Percentiles rank a stretch among this genome's conserved stretches.
These are phyloP conservation scores for Acanthoscelides obtectus DNA, from an alignment of 2,888 invertebrate genomes.

Conservation along the genomic window DNA sequence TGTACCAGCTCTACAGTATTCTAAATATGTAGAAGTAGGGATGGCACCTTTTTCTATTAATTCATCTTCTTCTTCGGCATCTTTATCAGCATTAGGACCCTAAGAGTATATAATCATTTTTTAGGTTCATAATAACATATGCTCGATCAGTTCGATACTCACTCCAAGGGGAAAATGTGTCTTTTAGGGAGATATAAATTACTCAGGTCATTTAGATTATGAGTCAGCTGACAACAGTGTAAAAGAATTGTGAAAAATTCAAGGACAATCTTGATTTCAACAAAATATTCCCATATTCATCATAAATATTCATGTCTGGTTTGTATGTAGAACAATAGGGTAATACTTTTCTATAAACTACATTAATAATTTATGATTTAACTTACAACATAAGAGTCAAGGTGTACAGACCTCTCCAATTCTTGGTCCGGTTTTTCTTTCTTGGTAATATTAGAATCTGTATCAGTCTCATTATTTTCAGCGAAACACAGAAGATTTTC, in stretches of 20 bases:
- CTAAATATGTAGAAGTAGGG: constrained; percentile 57
- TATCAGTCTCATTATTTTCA: background rate
- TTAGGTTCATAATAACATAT: background rate
- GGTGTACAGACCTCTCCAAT: background rate
- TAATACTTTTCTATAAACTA: background rate
- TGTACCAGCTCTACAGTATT: constrained; percentile 69
- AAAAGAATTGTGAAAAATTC: too few species aligned
- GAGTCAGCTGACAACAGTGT: too few species aligned
- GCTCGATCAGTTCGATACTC: too few species aligned
- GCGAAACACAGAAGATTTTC: background rate
- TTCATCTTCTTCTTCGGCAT: constrained; percentile 60
- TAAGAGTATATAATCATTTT: constrained; percentile 8
- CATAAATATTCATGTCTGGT: too few species aligned
- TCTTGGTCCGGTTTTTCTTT: background rate
- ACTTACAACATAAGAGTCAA: background rate
- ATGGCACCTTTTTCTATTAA: constrained; percentile 62
- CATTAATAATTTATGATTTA: background rate
- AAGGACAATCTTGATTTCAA: too few species aligned
- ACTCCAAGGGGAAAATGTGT: too few species aligned
- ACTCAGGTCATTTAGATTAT: too few species aligned
- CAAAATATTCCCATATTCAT: too few species aligned
- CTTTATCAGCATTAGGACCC: constrained; percentile 33
- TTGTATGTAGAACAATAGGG: too few species aligned
- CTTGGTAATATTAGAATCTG: background rate
- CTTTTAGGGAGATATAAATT: too few species aligned